Conservation (phyloP, 2,797 vertebrate genomes). For the Geotrypetes seraphini region DNA sequence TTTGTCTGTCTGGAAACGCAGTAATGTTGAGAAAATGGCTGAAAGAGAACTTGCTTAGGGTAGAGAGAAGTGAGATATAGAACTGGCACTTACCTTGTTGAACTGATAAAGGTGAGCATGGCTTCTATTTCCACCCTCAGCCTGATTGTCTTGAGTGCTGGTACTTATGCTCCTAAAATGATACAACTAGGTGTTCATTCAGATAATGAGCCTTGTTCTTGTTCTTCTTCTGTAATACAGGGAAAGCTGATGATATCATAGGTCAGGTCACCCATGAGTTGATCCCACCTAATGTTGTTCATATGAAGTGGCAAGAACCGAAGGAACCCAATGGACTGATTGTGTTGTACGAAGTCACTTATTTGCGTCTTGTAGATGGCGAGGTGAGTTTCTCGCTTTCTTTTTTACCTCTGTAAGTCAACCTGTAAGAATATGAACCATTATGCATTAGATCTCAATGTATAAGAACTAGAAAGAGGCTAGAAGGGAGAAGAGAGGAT, state of each 20-base stretch:
- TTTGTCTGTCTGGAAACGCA: too few species aligned
- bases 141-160: not conserved
- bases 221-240: slow-evolving; percentile 43
- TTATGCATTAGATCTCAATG: too few species aligned
- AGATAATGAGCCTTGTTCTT: not conserved
- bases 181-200: not conserved
- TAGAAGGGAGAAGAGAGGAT: too few species aligned
- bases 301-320: slow-evolving; percentile 80
- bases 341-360: slow-evolving; percentile 89
- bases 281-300: slow-evolving; percentile 61
- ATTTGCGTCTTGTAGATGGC: slow-evolving; percentile 68
- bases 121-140: not conserved
- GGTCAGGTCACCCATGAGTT: slow-evolving; percentile 72
- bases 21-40: too few species aligned
- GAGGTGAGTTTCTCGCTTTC: slow-evolving; percentile 76
- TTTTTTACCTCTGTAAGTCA: too few species aligned
- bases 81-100: too few species aligned
- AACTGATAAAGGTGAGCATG: too few species aligned
- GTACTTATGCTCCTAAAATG: not conserved
- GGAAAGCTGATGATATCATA: slow-evolving; percentile 81
- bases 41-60: too few species aligned
- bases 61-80: too few species aligned
- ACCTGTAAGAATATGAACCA: too few species aligned
- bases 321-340: slow-evolving; percentile 85
- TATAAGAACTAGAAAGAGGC: too few species aligned